A percentile compares a stretch with the other conserved stretches of the same genome.
Evolutionary conservation across 2,888 invertebrate genomes (phyloP).

Genomic region (Monochamus alternatus): DNA sequence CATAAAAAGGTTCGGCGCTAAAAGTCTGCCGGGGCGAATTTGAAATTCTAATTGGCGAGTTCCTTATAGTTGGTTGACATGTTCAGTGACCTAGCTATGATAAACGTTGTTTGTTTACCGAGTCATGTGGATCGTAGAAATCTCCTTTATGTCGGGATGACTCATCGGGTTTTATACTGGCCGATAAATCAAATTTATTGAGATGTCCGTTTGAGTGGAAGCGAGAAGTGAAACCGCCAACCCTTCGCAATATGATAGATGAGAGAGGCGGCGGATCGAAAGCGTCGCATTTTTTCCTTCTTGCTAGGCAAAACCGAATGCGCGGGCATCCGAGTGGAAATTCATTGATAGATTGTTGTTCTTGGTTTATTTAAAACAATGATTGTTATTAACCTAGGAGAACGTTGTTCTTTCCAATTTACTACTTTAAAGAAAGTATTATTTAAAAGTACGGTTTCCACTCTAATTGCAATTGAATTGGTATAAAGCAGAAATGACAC

Average conservation of each 20-base stretch:
- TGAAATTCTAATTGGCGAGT: conserved; percentile 40
- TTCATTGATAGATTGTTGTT: neutral
- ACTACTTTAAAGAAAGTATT: neutral
- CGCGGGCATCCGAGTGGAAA: conserved; percentile 11
- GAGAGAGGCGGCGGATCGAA: conserved; percentile 4
- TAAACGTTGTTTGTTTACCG: conserved; percentile 37
- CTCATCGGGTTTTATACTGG: conserved; percentile 23
- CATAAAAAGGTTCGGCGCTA: conserved; percentile 35
- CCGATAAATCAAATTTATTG: conserved; percentile 33
- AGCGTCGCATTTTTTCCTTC: conserved; percentile 10
- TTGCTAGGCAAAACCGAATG: neutral
- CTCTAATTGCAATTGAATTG: too few relatives aligned
- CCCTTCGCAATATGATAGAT: conserved; percentile 1
- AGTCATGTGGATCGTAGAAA: conserved; percentile 37
- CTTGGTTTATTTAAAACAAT: conserved; percentile 20
- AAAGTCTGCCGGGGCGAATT: conserved; percentile 29
- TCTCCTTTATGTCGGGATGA: conserved; percentile 31
- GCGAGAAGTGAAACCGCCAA: conserved; percentile 17
- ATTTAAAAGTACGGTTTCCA: neutral
- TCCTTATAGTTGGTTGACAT: conserved; percentile 37
- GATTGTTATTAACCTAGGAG: neutral
- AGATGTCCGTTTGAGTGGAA: conserved; percentile 12
- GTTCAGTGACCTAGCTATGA: conserved; percentile 37
- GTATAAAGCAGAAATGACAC: too few relatives aligned
- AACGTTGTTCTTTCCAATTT: neutral